These are phyloP conservation scores for Argopecten irradians DNA, from an alignment of 1,140 invertebrate species.

Conservation along the genomic window DNA sequence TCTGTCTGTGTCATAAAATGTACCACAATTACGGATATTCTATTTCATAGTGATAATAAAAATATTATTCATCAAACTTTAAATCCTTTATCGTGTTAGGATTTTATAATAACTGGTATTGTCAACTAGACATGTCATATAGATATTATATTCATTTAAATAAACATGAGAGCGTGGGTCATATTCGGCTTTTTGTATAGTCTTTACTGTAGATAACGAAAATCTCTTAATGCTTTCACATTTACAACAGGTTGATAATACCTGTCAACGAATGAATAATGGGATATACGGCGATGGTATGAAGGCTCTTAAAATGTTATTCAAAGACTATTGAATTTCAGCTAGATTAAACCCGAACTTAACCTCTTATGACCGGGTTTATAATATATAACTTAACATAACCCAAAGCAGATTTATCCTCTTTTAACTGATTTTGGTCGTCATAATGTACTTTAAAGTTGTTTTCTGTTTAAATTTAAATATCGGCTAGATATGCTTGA, in stretches of 20 bases:
- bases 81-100: neutral
- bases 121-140: neutral
- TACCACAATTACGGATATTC: neutral
- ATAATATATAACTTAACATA: neutral
- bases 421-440: neutral
- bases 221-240: neutral
- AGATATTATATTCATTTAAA: neutral
- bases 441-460: neutral
- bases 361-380: neutral
- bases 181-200: neutral
- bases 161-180: constrained; percentile 20
- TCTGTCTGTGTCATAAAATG: neutral
- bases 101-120: neutral
- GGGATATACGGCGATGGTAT: neutral
- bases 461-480: neutral
- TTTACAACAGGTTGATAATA: neutral
- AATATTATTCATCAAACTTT: constrained; percentile 23
- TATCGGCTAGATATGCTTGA: neutral
- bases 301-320: neutral
- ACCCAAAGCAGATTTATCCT: neutral
- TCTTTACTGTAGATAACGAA: neutral
- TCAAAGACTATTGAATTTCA: neutral
- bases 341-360: neutral
- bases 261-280: neutral
- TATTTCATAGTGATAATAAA: neutral